Evolutionary conservation across 2,888 invertebrate species (phyloP).

Genomic region (Drosophila nigricruria): DNA sequence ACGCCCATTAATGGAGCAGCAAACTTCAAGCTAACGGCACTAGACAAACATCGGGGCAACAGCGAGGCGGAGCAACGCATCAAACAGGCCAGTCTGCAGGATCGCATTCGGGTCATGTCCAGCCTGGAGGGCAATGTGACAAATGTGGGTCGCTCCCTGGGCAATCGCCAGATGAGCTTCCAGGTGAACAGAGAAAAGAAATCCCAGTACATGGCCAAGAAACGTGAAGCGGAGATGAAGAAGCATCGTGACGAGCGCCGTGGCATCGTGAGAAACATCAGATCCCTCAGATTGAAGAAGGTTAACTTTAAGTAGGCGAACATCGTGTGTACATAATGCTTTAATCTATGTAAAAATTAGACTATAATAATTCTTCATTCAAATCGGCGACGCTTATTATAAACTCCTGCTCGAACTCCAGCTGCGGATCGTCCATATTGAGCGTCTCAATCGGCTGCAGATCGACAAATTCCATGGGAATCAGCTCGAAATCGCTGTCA

Average conservation of each 20-base stretch:
- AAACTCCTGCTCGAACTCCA: conserved; percentile 26
- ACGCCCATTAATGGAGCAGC: conserved; percentile 32
- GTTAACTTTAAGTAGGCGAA: conserved; percentile 82
- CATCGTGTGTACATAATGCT: conserved; percentile 39
- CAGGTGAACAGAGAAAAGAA: conserved; percentile 87
- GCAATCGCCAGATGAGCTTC: conserved; percentile 93
- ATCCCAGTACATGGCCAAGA: conserved; percentile 86
- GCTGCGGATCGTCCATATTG: conserved; percentile 5
- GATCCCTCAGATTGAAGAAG: conserved; percentile 85
- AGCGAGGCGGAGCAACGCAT: conserved; percentile 59
- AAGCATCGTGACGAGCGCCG: conserved; percentile 90
- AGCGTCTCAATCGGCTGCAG: conserved; percentile 16
- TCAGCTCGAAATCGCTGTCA: conserved; percentile 20
- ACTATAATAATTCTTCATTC: conserved; percentile 4
- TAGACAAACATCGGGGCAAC: conserved; percentile 86
- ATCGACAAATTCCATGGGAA: conserved; percentile 27
- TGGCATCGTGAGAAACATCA: conserved; percentile 87
- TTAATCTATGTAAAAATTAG: conserved; percentile 39
- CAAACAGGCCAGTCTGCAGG: conserved; percentile 87
- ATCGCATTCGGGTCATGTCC: conserved; percentile 88
- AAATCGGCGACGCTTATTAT: conserved; percentile 22
- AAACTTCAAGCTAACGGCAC: conserved; percentile 87
- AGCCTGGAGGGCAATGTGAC: conserved; percentile 84
- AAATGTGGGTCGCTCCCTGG: conserved; percentile 87
- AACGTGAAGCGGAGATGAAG: conserved; percentile 87